These are phyloP conservation scores for Meandrusa payeni DNA, from an alignment of 2,888 invertebrate genomes.

Conservation along the genomic window DNA sequence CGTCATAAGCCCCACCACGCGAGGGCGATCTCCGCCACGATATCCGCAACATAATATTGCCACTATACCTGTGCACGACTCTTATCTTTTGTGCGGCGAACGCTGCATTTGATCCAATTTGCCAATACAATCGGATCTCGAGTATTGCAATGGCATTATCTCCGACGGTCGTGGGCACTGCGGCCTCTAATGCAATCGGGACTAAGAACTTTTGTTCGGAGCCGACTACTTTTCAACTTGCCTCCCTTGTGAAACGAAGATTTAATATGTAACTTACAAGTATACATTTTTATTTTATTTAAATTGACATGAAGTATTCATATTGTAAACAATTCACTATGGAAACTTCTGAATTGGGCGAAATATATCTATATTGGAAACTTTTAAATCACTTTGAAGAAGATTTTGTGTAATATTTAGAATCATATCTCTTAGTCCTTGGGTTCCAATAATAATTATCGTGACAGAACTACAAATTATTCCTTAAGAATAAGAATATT, in stretches of 20 bases:
- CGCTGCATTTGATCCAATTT: constrained; percentile 81
- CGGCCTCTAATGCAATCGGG: constrained; percentile 65
- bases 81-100: constrained; percentile 77
- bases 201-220: constrained; percentile 57
- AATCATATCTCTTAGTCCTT: no score
- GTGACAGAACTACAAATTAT: no score
- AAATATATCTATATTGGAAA: no score
- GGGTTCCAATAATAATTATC: no score
- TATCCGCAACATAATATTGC: constrained; percentile 67
- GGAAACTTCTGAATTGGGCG: no score
- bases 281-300: no score
- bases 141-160: constrained; percentile 79
- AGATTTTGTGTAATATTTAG: no score
- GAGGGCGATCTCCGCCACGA: constrained; percentile 45
- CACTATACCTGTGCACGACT: constrained; percentile 51
- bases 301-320: no score
- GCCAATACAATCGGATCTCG: constrained; percentile 78
- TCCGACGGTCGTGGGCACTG: constrained; percentile 53
- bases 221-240: constrained; percentile 32
- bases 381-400: no score
- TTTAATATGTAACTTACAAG: constrained; percentile 22
- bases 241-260: constrained; percentile 16
- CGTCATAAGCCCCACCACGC: constrained; percentile 40
- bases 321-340: no score
- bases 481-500: no score